A percentile compares a stretch with the other conserved stretches of the same genome.
These are phyloP conservation scores for Julus scandinavius DNA, from an alignment of 2,888 invertebrate species.

Conservation along the genomic window DNA sequence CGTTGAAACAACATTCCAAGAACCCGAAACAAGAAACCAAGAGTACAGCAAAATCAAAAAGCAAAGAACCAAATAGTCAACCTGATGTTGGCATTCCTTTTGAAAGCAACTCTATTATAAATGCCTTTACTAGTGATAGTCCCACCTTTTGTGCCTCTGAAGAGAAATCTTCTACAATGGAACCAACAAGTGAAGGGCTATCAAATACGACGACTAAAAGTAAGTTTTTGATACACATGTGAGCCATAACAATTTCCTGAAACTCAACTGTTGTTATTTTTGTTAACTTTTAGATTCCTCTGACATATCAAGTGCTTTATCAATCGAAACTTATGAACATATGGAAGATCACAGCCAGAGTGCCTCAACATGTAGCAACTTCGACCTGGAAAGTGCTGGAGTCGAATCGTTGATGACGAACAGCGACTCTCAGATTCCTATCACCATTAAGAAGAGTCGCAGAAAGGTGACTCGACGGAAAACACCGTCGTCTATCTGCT, in stretches of 20 bases:
- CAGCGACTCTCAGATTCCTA: background rate
- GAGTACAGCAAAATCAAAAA: slow-evolving; percentile 20
- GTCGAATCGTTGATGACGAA: background rate
- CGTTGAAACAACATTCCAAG: background rate
- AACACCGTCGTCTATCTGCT: background rate
- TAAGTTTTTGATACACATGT: background rate
- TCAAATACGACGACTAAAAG: slow-evolving; percentile 9
- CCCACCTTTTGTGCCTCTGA: slow-evolving; percentile 7
- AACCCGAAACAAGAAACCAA: background rate
- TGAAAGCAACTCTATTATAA: background rate
- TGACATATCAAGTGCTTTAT: slow-evolving; percentile 46
- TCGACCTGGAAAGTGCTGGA: background rate
- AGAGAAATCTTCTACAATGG: background rate
- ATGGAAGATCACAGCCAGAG: slow-evolving; percentile 25
- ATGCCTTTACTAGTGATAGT: background rate
- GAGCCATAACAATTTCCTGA: background rate
- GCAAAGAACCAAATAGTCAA: slow-evolving; percentile 6
- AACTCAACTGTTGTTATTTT: background rate
- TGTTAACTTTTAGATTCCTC: slow-evolving; percentile 2
- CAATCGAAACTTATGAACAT: background rate
- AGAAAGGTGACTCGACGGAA: slow-evolving; percentile 40
- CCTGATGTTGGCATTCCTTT: background rate
- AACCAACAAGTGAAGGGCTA: slow-evolving; percentile 17
- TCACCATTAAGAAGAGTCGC: background rate
- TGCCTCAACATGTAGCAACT: background rate